Base-by-base conservation (phyloP, 2,888 invertebrate genomes). In the Sinohyriopsis cumingii region DNA sequence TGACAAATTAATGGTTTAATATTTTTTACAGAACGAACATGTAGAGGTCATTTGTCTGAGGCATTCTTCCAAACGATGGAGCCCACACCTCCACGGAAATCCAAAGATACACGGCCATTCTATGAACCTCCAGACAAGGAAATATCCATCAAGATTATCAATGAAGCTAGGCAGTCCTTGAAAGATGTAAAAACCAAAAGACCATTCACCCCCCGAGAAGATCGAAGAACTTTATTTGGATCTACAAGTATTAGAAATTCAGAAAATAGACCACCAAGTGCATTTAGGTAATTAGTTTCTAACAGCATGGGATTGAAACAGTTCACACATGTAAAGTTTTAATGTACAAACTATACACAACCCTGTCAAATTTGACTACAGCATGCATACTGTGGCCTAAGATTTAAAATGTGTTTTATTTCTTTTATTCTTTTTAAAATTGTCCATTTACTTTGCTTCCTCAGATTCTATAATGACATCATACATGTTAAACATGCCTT, bases 201-300 rank as follows among this genome's bases (percentile, higher is more conserved):
- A n/a, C 96, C 96, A 12, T 95, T 94, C 88, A 96, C 96, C 19
- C 96, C 96, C 15, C 92, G 94, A 59, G 95, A 95, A 77, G 93
- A 94, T 59, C 94, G 95, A 78, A 92, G 96, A 55, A 93, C 94
- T 22, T 91, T 96, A 15, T 96, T 95, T 90, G 94, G 94, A 33
- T 78, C 84, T 5, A 76, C 84, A 19, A 87, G 87, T 61, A 78
- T 79, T 24, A 81, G 88, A 65, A 81, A 82, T 62, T 84, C 87
- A 55, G 85, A 87, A 63, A 84, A 85, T 33, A 76, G 90, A 72
- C 90, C 90, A 45, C 88, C 90, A 20, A 90, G 90, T 82, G 85
- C 89, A 55, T 88, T 89, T 74, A 89, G 89, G 89, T 90, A 77
- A 63, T 54, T 59, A 19, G 20, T 61, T 20, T 61, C 15, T 25